A percentile compares a stretch with the other conserved stretches of the same genome.
phyloP scores from a whole-genome alignment of 2,888 invertebrate species.

The Polydrusus pterygomalis region DNA sequence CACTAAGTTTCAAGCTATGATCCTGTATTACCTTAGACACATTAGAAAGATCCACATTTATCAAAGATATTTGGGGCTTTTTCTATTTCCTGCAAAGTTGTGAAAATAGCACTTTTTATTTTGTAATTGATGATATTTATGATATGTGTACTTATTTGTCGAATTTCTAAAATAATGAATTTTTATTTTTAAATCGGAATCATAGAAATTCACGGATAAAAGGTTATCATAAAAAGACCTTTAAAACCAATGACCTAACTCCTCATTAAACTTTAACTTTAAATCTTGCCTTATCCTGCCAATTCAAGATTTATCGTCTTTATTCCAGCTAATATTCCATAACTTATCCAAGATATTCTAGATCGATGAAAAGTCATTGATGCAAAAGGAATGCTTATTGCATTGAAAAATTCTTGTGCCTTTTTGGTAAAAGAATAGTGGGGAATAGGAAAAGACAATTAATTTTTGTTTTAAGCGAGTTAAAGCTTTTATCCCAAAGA shows the following conservation, averaged over 20 bases:
- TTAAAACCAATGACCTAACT: neutral
- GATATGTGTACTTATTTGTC: too few species aligned
- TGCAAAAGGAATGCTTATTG: conserved; percentile 20
- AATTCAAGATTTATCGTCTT: neutral
- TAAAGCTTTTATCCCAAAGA: too few species aligned
- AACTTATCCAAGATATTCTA: conserved; percentile 16
- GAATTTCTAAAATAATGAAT: too few species aligned
- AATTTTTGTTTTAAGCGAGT: conserved; percentile 19
- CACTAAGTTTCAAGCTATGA: too few species aligned
- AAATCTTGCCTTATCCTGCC: neutral
- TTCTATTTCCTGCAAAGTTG: too few species aligned
- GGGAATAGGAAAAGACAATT: conserved; percentile 13
- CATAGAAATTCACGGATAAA: too few species aligned
- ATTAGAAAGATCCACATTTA: too few species aligned
- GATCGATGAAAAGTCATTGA: conserved; percentile 13
- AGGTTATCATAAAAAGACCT: neutral
- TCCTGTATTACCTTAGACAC: too few species aligned
- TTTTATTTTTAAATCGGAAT: too few species aligned
- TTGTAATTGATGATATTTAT: too few species aligned
- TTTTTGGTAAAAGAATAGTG: conserved; percentile 21
- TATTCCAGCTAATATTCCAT: conserved; percentile 15
- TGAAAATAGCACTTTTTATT: too few species aligned
- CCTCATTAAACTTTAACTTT: neutral
- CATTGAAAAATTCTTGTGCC: conserved; percentile 5
- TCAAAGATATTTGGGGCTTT: too few species aligned